A percentile compares a stretch with the other conserved stretches of the same genome.
Conservation (phyloP, 2,113 vertebrate genomes). For the Benitochromis conjunctus region DNA sequence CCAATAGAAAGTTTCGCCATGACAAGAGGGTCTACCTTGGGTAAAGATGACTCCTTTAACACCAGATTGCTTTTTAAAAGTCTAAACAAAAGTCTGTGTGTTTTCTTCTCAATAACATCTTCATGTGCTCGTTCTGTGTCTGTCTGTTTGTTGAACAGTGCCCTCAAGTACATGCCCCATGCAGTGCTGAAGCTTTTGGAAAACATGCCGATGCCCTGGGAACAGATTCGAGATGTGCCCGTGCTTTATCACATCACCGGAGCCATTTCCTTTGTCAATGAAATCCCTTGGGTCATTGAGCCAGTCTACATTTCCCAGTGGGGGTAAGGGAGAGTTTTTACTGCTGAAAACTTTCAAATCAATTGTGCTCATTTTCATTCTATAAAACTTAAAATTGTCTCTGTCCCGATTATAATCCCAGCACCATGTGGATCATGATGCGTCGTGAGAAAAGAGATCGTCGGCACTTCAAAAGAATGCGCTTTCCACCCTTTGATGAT, state of each 20-base stretch:
- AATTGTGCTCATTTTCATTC: background rate
- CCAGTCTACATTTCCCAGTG: slow-evolving; percentile 98
- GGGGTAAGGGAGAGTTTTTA: slow-evolving; percentile 78
- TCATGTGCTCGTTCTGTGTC: background rate
- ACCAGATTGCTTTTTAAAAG: background rate
- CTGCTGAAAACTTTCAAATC: background rate
- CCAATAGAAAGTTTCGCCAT: slow-evolving; percentile 97
- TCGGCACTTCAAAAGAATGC: slow-evolving; percentile 97
- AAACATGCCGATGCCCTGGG: slow-evolving; percentile 99
- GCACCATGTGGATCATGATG: slow-evolving; percentile 99
- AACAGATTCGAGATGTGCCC: slow-evolving; percentile 94
- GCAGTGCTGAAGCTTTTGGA: slow-evolving; percentile 96
- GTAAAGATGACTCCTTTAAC: slow-evolving; percentile 58
- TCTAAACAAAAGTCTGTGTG: accelerated
- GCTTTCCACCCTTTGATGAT: slow-evolving; percentile 96
- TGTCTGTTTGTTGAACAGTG: slow-evolving; percentile 66
- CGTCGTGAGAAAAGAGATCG: slow-evolving; percentile 95
- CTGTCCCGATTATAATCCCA: slow-evolving; percentile 23
- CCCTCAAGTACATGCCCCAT: slow-evolving; percentile 98
- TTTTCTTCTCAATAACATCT: background rate
- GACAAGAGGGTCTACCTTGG: slow-evolving; percentile 98
- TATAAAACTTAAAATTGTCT: background rate
- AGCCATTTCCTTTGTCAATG: slow-evolving; percentile 97
- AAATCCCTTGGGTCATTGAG: slow-evolving; percentile 99
- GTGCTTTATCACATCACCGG: slow-evolving; percentile 98